Base-by-base conservation (phyloP, 1,140 invertebrate genomes). In the Diorhabda carinulata region DNA sequence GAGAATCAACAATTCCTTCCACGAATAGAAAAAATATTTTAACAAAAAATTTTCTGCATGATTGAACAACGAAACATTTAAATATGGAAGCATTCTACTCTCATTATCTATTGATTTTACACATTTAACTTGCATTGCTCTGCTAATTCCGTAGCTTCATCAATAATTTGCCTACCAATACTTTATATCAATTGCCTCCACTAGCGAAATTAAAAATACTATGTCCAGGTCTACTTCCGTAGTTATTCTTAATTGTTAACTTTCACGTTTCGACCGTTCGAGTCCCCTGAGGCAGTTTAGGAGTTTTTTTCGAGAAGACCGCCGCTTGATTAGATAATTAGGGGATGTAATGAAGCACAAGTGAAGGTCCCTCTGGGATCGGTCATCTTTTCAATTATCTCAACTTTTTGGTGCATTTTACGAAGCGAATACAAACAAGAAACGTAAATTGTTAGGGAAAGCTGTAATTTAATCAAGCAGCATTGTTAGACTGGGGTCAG, bases 341-440 rank as follows among this genome's bases (percentile, higher is more conserved):
- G 47, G 47, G 47, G n/a, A 52, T 8, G 47, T 52, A 52, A 52
- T 52, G 47, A 52, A 52, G 47, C n/a, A 52, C 47, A 52, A 52
- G 47, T 52, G 47, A 52, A 52, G 47, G 47, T 52, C 47, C 47
- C 47, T 52, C 6, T 52, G 47, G n/a, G 47, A 52, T n/a, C 47
- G 47, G 47, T 52, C 47, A 52, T 52, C 47, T 52, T 52, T 52
- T 52, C 47, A 52, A 52, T 52, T 52, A 52, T 52, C 47, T 52
- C 47, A 52, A 52, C 3, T 52, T 52, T 52, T 52, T 52, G 6
- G 47, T 6, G 47, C 47, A 8, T 52, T 52, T 52, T 6, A 8
- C 6, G 47, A 8, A n/a, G 6, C 2, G 47, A 52, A 52, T 52
- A 52, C 47, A 2, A 52, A 52, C 6, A n/a, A 52, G 47, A n/a